Evolutionary conservation across 2,113 vertebrate genomes (phyloP).

Genomic region (Sclerurus mexicanus): DNA sequence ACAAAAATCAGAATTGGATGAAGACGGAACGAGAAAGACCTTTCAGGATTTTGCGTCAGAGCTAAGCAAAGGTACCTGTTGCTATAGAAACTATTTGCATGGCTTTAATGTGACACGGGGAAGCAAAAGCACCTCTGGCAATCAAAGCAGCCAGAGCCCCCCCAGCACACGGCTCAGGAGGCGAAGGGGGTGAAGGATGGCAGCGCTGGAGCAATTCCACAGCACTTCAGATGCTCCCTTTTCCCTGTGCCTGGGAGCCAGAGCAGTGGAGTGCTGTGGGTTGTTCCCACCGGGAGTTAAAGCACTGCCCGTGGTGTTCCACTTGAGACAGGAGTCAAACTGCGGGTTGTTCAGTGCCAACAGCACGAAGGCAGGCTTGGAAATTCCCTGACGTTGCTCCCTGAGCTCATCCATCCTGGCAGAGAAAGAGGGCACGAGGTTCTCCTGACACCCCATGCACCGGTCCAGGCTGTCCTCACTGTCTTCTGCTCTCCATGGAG

Average conservation of each 20-base stretch:
- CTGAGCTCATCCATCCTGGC: neutral
- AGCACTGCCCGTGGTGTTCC: neutral
- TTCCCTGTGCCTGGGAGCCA: neutral
- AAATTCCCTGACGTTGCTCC: neutral
- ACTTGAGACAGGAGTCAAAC: neutral
- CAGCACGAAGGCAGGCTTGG: neutral
- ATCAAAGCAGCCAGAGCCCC: neutral
- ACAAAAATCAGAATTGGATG: neutral
- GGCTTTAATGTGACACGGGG: constrained; percentile 50
- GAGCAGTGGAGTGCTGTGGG: neutral
- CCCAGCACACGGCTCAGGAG: neutral
- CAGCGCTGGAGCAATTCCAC: neutral
- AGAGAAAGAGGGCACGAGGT: neutral
- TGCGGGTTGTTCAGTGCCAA: neutral
- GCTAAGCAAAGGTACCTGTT: constrained; percentile 56
- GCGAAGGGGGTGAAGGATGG: neutral
- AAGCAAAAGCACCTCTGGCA: constrained; percentile 49
- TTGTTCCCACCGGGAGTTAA: neutral
- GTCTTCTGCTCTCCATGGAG: accelerated
- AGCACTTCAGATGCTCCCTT: neutral
- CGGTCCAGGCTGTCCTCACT: neutral
- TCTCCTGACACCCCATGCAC: accelerated
- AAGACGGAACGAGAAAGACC: constrained; percentile 27
- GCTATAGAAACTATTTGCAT: constrained; percentile 74
- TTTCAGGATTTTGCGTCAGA: constrained; percentile 53